Percentiles rank a stretch among this genome's conserved stretches.
Conservation (phyloP, 2,888 invertebrate genomes). For the Hydrotaea cyrtoneurina region DNA sequence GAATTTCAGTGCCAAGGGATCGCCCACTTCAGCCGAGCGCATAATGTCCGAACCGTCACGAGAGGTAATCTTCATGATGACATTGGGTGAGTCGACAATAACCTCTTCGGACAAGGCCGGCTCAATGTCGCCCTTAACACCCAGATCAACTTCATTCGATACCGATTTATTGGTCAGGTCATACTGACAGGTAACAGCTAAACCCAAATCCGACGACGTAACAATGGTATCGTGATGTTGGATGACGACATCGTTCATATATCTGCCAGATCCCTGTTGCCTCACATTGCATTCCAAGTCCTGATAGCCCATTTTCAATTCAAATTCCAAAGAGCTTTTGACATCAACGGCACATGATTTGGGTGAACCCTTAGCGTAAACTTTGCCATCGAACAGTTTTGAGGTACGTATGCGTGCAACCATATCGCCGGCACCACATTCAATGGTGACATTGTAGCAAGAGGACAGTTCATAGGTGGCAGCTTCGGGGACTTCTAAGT, state of each 20-base stretch:
- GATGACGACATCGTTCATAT: slow-evolving; percentile 94
- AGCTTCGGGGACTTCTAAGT: slow-evolving; percentile 93
- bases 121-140: slow-evolving; percentile 92
- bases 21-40: slow-evolving; percentile 94
- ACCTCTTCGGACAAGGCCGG: slow-evolving; percentile 93
- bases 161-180: slow-evolving; percentile 96
- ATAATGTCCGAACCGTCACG: slow-evolving; percentile 91
- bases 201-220: slow-evolving; percentile 94
- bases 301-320: slow-evolving; percentile 94
- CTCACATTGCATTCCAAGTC: slow-evolving; percentile 95
- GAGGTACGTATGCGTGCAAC: slow-evolving; percentile 94
- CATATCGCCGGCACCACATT: slow-evolving; percentile 95
- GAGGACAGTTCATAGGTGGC: slow-evolving; percentile 94
- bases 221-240: slow-evolving; percentile 97
- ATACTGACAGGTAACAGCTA: slow-evolving; percentile 95
- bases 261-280: slow-evolving; percentile 91
- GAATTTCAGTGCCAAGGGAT: slow-evolving; percentile 93
- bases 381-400: slow-evolving; percentile 94
- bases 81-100: slow-evolving; percentile 96
- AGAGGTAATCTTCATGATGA: slow-evolving; percentile 95
- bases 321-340: slow-evolving; percentile 92
- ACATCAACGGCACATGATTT: slow-evolving; percentile 95
- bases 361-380: slow-evolving; percentile 95
- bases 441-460: slow-evolving; percentile 96
- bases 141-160: slow-evolving; percentile 93